Conservation (phyloP, 2,797 vertebrate genomes). For the Cirrhinus molitorella region DNA sequence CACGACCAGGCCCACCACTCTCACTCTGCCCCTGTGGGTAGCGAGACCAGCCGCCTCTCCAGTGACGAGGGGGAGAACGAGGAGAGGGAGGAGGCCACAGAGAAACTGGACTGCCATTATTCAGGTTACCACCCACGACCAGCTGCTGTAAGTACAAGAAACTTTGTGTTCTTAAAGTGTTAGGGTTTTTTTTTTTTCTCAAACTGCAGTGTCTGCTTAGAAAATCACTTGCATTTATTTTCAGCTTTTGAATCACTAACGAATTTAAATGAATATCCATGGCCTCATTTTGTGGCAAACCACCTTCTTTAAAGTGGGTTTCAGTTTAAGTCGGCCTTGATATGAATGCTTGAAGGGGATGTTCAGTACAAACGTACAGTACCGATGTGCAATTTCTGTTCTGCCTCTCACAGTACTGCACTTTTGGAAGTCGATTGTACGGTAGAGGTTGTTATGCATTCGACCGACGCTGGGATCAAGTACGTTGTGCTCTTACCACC, state of each 20-base stretch:
- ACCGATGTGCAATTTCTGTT: too few relatives aligned
- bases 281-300: background rate
- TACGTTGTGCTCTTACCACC: constrained; percentile 90
- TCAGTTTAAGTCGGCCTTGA: background rate
- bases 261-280: background rate
- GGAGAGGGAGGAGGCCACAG: constrained; percentile 91
- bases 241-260: background rate
- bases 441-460: constrained; percentile 95
- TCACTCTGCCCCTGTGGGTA: constrained; percentile 83
- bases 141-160: constrained; percentile 88
- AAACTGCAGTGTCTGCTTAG: background rate
- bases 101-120: constrained; percentile 99
- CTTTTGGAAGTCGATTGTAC: constrained; percentile 95
- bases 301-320: background rate
- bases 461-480: constrained; percentile 94
- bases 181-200: background rate
- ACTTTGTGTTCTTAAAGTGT: background rate
- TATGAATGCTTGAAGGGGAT: background rate
- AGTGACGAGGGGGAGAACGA: constrained; percentile 98
- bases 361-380: background rate
- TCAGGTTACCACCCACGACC: constrained; percentile 98
- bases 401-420: constrained; percentile 86
- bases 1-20: constrained; percentile 88
- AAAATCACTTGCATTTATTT: background rate
- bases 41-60: constrained; percentile 83